A percentile compares a stretch with the other conserved stretches of the same genome.
Evolutionary conservation across 2,888 invertebrate genomes (phyloP).

Genomic region (Malachius bipustulatus): DNA sequence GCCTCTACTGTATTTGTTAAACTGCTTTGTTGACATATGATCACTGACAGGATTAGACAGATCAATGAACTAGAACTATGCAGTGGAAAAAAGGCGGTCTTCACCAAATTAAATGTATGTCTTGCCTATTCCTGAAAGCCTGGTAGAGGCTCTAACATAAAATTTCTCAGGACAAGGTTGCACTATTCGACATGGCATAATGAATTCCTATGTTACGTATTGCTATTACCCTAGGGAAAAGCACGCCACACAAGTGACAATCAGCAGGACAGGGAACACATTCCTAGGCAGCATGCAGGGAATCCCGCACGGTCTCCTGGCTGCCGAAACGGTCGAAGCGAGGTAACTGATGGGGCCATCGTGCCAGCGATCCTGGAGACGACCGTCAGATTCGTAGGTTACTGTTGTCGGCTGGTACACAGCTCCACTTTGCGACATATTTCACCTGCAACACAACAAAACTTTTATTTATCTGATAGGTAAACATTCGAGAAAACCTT

Average conservation of each 20-base stretch:
- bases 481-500: too few relatives aligned
- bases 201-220: slow-evolving; percentile 16
- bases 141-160: too few relatives aligned
- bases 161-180: too few relatives aligned
- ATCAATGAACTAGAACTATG: too few relatives aligned
- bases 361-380: slow-evolving; percentile 31
- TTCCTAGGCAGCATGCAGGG: slow-evolving; percentile 32
- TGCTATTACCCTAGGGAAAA: slow-evolving; percentile 32
- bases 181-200: too few relatives aligned
- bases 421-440: slow-evolving; percentile 55
- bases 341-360: slow-evolving; percentile 35
- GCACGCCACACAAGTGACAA: slow-evolving; percentile 31
- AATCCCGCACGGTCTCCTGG: slow-evolving; percentile 45
- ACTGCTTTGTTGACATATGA: too few relatives aligned
- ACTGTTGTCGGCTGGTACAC: slow-evolving; percentile 71
- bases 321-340: slow-evolving; percentile 39
- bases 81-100: too few relatives aligned
- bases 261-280: slow-evolving; percentile 29
- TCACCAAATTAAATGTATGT: too few relatives aligned
- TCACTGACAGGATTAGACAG: too few relatives aligned
- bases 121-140: too few relatives aligned
- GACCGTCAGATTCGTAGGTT: slow-evolving; percentile 47
- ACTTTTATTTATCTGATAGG: too few relatives aligned
- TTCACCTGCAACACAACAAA: slow-evolving; percentile 22
- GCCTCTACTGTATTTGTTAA: too few relatives aligned